phyloP scores from a whole-genome alignment of 2,888 invertebrate genomes.

The Andrena fulva region DNA sequence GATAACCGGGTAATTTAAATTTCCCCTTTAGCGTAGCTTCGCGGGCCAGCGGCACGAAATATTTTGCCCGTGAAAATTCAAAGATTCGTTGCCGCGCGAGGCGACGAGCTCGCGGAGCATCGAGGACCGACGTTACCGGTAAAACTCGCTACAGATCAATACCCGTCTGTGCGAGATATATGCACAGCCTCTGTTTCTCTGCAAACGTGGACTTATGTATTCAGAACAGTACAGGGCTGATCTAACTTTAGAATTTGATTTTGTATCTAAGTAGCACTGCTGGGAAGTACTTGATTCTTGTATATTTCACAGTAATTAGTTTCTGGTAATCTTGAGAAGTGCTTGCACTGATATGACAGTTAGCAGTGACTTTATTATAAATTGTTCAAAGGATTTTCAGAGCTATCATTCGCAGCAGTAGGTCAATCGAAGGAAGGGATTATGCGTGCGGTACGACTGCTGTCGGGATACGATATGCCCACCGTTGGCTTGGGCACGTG shows the following conservation, averaged over 20 bases:
- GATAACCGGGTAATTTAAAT: conserved; percentile 31
- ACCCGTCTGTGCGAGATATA: conserved; percentile 31
- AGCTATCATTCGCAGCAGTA: conserved; percentile 22
- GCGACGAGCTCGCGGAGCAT: not conserved
- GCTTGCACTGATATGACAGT: conserved; percentile 5
- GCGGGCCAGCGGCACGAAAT: not conserved
- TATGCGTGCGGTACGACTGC: conserved; percentile 77
- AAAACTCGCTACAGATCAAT: conserved; percentile 45
- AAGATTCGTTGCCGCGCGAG: not conserved
- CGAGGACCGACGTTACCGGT: not conserved
- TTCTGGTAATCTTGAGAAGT: conserved; percentile 25
- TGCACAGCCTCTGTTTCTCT: conserved; percentile 30
- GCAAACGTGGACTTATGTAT: conserved; percentile 45
- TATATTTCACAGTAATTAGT: conserved; percentile 25
- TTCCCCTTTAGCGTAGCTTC: not conserved
- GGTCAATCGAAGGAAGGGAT: conserved; percentile 29
- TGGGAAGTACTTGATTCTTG: conserved; percentile 34
- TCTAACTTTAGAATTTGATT: conserved; percentile 66
- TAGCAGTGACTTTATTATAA: conserved; percentile 21
- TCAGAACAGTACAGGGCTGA: conserved; percentile 52
- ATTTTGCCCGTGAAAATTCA: not conserved
- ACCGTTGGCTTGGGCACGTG: conserved; percentile 90
- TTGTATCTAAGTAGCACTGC: conserved; percentile 37
- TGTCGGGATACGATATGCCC: conserved; percentile 88
- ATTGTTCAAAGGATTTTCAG: conserved; percentile 27